Evolutionary conservation across 2,797 vertebrate species (phyloP), one percentile per base, ranked within the genome.

Genomic region (Salmo trutta): DNA sequence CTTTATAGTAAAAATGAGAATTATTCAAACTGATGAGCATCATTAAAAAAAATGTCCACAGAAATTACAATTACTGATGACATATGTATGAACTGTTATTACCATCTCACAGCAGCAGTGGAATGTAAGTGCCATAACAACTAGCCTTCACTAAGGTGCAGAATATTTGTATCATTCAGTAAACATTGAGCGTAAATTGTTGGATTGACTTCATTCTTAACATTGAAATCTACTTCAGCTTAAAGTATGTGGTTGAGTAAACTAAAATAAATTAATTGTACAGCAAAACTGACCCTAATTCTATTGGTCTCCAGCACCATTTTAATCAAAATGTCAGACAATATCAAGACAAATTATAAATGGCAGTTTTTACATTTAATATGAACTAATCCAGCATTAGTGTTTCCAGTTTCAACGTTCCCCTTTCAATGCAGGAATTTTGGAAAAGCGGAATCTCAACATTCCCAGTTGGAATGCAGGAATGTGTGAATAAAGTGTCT

Each of bases 401-500:
- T 41, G 29, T 79, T 80, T 83, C 76, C 77, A 80, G 74, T 73
- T 71, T 82, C 17, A 24, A 41, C 17, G 76, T 83, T 85, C 76
- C 75, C 24, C 68, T 8, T 84, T 79, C 76, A 31, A 69, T 47
- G 64, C 66, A 73, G 74, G 73, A 41, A 75, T 82, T 69, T 83
- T 66, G 73, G 31, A 86, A 87, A 68, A 75, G 41, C 73, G 71
- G 65, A 71, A 77, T 81, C 65, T 54, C 78, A 79, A 73, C 78
- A 75, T 73, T 79, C 69, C 79, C 19, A 17, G 6, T 74, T 31
- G 16, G 24, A n/a, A 6, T 36, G 8, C 15, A 74, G 56, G 76
- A 89, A 86, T 80, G 74, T 21, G 79, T 69, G 72, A 81, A 85
- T 94, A 93, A 94, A 94, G 92, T 93, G 91, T 77, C 87, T 15